Conservation (phyloP, 2,797 vertebrate genomes). For the Darevskia nairensis region DNA sequence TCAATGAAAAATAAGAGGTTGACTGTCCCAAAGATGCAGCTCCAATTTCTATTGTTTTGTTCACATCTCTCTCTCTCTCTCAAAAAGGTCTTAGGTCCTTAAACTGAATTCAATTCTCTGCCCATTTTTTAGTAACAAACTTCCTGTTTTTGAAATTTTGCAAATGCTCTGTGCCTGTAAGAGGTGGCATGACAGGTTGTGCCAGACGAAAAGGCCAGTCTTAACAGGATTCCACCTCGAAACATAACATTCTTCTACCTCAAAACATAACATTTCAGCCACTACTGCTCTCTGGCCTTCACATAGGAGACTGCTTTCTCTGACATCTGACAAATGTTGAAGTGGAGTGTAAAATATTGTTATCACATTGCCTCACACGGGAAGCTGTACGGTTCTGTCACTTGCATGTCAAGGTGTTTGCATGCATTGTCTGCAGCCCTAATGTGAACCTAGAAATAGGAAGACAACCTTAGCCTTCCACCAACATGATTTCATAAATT, state of each 20-base stretch:
- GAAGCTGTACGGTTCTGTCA: slow-evolving; percentile 57
- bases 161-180: background rate
- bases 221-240: background rate
- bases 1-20: background rate
- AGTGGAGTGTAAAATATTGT: slow-evolving; percentile 41
- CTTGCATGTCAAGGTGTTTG: slow-evolving; percentile 57
- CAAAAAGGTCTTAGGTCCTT: background rate
- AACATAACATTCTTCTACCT: background rate
- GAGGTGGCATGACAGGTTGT: background rate
- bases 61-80: too few species aligned
- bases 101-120: too few species aligned
- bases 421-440: slow-evolving; percentile 51
- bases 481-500: slow-evolving; percentile 46
- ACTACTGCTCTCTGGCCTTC: background rate
- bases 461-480: slow-evolving; percentile 67
- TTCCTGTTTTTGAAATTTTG: background rate
- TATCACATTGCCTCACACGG: slow-evolving; percentile 55
- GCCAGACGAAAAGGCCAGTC: background rate
- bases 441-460: slow-evolving; percentile 51
- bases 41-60: too few species aligned
- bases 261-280: background rate
- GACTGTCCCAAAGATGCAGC: background rate
- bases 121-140: background rate
- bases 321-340: slow-evolving; percentile 26
- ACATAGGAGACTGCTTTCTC: background rate